Percentiles rank a stretch among this genome's conserved stretches.
Conservation (phyloP, 2,888 invertebrate genomes). For the Caenorhabditis auriculariae region DNA sequence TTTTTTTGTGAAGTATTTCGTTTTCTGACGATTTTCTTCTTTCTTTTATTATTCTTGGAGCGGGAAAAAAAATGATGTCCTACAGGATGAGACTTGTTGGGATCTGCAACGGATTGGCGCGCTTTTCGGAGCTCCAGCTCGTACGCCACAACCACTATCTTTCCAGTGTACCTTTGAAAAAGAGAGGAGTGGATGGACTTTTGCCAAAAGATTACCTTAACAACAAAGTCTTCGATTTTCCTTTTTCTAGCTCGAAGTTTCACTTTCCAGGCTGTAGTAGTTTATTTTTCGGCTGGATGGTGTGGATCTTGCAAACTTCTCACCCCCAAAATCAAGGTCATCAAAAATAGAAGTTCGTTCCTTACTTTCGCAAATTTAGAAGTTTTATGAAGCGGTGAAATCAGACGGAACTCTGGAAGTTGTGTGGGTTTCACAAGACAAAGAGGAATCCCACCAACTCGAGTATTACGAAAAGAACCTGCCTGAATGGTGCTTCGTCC, state of each 20-base stretch:
- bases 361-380: conserved; percentile 10
- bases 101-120: too few relatives aligned
- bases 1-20: neutral
- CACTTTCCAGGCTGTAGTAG: conserved; percentile 39
- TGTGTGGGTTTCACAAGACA: conserved; percentile 54
- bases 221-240: conserved; percentile 30
- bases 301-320: conserved; percentile 52
- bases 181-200: conserved; percentile 30
- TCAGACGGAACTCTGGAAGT: conserved; percentile 38
- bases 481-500: conserved; percentile 54
- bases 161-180: conserved; percentile 33
- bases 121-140: too few relatives aligned
- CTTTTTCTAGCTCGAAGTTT: neutral
- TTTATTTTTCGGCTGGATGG: conserved; percentile 60
- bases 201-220: conserved; percentile 29
- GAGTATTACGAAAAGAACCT: conserved; percentile 55
- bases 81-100: too few relatives aligned
- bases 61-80: too few relatives aligned
- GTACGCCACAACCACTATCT: too few relatives aligned
- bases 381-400: conserved; percentile 50
- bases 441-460: conserved; percentile 46
- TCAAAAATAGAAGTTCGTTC: neutral
- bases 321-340: conserved; percentile 54
- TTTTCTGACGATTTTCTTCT: too few relatives aligned
- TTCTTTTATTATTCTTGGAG: too few relatives aligned